These are phyloP conservation scores for Mycalesis mineus DNA, from an alignment of 2,888 invertebrate genomes.

Conservation along the genomic window DNA sequence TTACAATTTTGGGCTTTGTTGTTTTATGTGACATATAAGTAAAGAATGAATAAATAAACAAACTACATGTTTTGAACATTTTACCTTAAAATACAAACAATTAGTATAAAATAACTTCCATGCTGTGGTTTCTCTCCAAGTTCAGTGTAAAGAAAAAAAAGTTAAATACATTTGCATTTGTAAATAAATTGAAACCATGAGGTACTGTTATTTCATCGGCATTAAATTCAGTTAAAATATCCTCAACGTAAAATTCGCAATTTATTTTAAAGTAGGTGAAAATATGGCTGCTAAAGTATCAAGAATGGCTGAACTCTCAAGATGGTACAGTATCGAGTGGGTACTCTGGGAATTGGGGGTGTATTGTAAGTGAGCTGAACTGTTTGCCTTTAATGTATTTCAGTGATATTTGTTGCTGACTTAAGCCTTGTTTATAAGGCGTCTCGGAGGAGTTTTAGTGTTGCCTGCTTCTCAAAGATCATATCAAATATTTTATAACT, in stretches of 20 bases:
- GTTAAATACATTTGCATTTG: too few relatives aligned
- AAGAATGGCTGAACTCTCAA: conserved; percentile 41
- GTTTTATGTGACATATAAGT: too few relatives aligned
- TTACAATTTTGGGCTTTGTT: too few relatives aligned
- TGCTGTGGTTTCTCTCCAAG: too few relatives aligned
- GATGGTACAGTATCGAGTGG: conserved; percentile 42
- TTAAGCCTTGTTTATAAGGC: conserved; percentile 8
- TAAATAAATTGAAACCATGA: too few relatives aligned
- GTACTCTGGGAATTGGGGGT: conserved; percentile 50
- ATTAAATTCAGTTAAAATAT: too few relatives aligned
- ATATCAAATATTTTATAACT: neutral
- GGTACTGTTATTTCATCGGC: neutral
- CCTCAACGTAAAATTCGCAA: too few relatives aligned
- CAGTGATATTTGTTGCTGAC: conserved; percentile 26
- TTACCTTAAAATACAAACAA: too few relatives aligned
- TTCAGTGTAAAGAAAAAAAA: too few relatives aligned
- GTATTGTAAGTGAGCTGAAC: conserved; percentile 55
- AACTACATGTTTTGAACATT: too few relatives aligned
- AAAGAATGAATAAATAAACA: too few relatives aligned
- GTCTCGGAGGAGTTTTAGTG: neutral
- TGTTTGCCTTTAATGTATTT: conserved; percentile 52
- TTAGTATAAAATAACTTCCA: too few relatives aligned
- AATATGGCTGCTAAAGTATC: conserved; percentile 38
- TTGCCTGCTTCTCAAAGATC: neutral
- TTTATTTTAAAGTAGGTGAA: neutral